Evolutionary conservation across 2,888 invertebrate genomes (phyloP).

Genomic region (Notodonta dromedarius): DNA sequence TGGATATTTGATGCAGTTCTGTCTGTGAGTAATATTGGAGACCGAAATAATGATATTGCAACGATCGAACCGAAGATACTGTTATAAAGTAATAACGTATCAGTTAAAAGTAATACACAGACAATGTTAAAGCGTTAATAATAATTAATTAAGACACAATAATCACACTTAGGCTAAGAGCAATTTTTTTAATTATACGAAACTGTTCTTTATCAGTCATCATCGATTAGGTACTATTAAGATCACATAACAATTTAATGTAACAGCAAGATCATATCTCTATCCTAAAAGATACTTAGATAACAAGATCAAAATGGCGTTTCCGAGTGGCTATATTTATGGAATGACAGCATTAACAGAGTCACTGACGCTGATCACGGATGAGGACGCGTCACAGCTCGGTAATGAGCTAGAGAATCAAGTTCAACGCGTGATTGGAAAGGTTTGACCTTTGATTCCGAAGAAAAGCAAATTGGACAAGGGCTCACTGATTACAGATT

Average conservation of each 20-base stretch:
- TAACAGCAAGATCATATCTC: neutral
- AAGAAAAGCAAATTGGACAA: constrained; percentile 2
- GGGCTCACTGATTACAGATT: constrained; percentile 6
- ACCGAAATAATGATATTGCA: neutral
- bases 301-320: constrained; percentile 33
- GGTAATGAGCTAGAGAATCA: constrained; percentile 25
- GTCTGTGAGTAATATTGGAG: neutral
- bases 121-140: neutral
- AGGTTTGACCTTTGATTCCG: constrained; percentile 18
- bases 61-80: neutral
- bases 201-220: constrained; percentile 1
- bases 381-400: constrained; percentile 29
- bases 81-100: neutral
- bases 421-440: constrained; percentile 29
- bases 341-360: constrained; percentile 32
- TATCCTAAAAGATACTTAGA: constrained; percentile 15
- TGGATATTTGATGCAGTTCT: constrained; percentile 23
- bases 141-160: constrained; percentile 7
- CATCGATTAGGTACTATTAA: neutral
- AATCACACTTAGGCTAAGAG: constrained; percentile 2
- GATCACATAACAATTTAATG: too few species aligned
- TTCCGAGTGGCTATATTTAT: constrained; percentile 38
- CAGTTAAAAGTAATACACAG: neutral
- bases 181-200: constrained; percentile 14
- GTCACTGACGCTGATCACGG: constrained; percentile 33